These are phyloP conservation scores for Drepana falcataria DNA, from an alignment of 2,888 invertebrate species.

Conservation along the genomic window DNA sequence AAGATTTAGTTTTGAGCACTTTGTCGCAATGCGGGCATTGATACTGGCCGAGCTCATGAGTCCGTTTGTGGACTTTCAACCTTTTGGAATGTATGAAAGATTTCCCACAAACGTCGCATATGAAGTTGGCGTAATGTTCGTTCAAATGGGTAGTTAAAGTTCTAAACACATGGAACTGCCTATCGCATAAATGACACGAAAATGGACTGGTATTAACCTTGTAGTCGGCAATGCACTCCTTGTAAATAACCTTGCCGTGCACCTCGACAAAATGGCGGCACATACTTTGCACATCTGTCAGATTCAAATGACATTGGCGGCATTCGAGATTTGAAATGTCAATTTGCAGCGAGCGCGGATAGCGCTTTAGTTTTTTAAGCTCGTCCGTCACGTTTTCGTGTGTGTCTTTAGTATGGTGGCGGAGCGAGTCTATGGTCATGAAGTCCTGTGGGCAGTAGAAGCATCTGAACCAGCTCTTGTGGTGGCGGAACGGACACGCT, in stretches of 20 bases:
- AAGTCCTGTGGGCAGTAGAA: constrained; percentile 60
- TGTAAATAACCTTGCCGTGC: constrained; percentile 54
- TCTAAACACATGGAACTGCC: constrained; percentile 59
- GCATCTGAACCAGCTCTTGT: constrained; percentile 68
- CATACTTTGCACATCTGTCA: constrained; percentile 49
- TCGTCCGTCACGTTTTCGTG: constrained; percentile 46
- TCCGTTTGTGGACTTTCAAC: constrained; percentile 67
- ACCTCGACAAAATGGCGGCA: constrained; percentile 43
- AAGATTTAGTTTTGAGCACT: constrained; percentile 53
- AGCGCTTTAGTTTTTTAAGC: constrained; percentile 55
- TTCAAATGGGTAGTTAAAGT: constrained; percentile 66
- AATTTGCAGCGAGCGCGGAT: constrained; percentile 60
- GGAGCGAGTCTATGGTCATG: constrained; percentile 49
- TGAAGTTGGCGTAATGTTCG: constrained; percentile 68
- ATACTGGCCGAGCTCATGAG: constrained; percentile 62
- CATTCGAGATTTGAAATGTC: constrained; percentile 63
- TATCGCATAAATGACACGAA: constrained; percentile 51
- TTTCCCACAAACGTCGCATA: constrained; percentile 72
- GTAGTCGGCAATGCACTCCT: constrained; percentile 63
- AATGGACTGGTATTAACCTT: constrained; percentile 56
- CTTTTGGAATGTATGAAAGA: constrained; percentile 69
- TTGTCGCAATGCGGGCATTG: constrained; percentile 57
- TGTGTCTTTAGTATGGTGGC: constrained; percentile 35
- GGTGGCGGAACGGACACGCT: constrained; percentile 64
- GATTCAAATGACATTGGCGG: constrained; percentile 41